Evolutionary conservation across 2,113 vertebrate species (phyloP).

Genomic region (Pomatorhinus ruficollis): DNA sequence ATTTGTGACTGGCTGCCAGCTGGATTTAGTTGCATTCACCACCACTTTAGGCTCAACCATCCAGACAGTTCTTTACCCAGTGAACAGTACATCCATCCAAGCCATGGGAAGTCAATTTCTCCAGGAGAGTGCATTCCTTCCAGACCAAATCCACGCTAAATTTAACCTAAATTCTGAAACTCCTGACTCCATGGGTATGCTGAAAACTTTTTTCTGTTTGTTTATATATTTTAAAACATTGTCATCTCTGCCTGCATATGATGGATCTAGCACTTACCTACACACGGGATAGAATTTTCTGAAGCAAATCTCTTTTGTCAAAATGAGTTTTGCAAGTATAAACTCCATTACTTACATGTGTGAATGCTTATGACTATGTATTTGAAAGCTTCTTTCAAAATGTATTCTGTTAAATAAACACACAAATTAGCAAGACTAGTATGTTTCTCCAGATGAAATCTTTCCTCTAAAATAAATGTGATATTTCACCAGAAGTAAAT

Average conservation of each 20-base stretch:
- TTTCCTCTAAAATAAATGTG: constrained; percentile 38
- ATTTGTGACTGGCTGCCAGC: background rate
- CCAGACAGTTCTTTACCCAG: background rate
- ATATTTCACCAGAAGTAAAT: constrained; percentile 44
- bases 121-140: background rate
- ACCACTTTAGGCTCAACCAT: background rate
- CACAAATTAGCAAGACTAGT: background rate
- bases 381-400: constrained; percentile 29
- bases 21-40: background rate
- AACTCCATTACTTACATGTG: constrained; percentile 23
- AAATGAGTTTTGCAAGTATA: constrained; percentile 39
- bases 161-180: background rate
- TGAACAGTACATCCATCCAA: background rate
- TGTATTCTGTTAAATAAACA: constrained; percentile 20
- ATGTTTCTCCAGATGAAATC: background rate
- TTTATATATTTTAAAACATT: background rate
- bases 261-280: constrained; percentile 38
- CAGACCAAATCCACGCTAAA: background rate
- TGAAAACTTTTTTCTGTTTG: background rate
- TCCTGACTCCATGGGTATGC: background rate
- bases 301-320: constrained; percentile 46
- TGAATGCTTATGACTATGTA: background rate
- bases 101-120: background rate
- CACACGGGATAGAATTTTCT: background rate
- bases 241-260: background rate